A percentile compares a stretch with the other conserved stretches of the same genome.
Conservation (phyloP, 2,888 invertebrate genomes). For the Drosophila sordidula region DNA sequence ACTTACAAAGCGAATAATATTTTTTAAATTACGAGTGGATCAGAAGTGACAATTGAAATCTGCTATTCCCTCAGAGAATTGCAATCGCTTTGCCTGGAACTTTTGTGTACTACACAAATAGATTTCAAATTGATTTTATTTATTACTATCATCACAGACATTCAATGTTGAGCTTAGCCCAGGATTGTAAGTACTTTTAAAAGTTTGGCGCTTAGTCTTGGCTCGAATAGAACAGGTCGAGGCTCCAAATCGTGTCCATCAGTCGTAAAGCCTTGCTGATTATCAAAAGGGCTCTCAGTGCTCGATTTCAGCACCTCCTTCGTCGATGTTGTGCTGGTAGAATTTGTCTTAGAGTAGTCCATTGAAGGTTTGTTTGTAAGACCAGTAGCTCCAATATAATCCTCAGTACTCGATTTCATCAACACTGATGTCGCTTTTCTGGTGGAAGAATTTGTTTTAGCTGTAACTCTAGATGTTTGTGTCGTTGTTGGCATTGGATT, state of each 20-base stretch:
- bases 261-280: neutral
- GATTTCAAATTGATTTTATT: neutral
- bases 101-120: no score
- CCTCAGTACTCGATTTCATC: neutral
- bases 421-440: neutral
- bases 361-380: no score
- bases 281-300: neutral
- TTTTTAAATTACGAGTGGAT: neutral
- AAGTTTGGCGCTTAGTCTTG: slow-evolving; percentile 32
- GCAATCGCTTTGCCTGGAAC: neutral
- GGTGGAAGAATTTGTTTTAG: neutral
- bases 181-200: slow-evolving; percentile 28
- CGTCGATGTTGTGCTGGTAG: neutral
- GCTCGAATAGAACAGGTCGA: slow-evolving; percentile 16
- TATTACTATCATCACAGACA: no score
- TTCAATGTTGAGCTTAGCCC: slow-evolving; percentile 16
- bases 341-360: neutral
- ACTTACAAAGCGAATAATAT: neutral
- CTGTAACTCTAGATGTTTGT: neutral
- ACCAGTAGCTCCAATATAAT: neutral
- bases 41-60: neutral
- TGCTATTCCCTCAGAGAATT: slow-evolving; percentile 1
- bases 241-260: neutral
- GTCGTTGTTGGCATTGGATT: neutral
- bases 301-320: neutral